These are phyloP conservation scores for Fukomys damarensis DNA, from an alignment of 2,113 vertebrate genomes.

Conservation along the genomic window DNA sequence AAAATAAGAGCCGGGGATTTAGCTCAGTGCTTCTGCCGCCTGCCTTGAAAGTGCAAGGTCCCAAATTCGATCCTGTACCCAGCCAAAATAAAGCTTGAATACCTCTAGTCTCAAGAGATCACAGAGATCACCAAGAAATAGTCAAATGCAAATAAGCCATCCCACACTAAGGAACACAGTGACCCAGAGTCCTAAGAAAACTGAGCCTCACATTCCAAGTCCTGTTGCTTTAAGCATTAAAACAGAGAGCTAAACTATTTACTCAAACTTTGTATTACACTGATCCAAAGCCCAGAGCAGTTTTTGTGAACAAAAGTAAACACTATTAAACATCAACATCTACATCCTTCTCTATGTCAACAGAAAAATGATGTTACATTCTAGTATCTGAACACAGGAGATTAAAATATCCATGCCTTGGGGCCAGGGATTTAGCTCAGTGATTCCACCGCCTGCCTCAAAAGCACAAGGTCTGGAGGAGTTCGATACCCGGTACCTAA, in stretches of 20 bases:
- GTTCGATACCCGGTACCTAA: too few relatives aligned
- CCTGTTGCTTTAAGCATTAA: background rate
- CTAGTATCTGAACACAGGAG: background rate
- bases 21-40: too few relatives aligned
- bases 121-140: background rate
- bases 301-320: slow-evolving; percentile 7
- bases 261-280: background rate
- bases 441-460: too few relatives aligned
- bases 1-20: too few relatives aligned
- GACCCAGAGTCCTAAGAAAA: background rate
- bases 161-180: background rate
- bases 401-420: background rate
- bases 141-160: background rate
- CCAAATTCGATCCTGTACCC: too few relatives aligned
- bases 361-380: background rate
- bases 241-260: background rate
- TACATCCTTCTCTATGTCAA: background rate
- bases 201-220: background rate
- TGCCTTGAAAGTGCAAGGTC: too few relatives aligned
- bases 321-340: background rate
- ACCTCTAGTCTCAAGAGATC: background rate
- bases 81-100: too few relatives aligned
- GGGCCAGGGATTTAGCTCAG: too few relatives aligned
- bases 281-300: background rate
- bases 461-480: too few relatives aligned